Conservation (phyloP, 2,797 vertebrate genomes). For the Podarcis siculus region DNA sequence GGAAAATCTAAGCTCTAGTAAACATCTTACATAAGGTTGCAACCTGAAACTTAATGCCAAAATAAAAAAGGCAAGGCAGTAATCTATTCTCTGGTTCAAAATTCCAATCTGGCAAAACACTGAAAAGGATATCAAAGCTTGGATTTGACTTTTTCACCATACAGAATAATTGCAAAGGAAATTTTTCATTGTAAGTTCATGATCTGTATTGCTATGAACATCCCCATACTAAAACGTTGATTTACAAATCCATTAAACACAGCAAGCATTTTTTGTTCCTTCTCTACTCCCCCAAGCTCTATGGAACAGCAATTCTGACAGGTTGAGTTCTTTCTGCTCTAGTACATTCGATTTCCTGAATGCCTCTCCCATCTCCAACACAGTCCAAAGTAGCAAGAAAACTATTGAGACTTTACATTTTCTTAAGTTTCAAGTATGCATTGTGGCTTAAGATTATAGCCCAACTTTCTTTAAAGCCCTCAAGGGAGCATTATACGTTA, state of each 20-base stretch:
- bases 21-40: background rate
- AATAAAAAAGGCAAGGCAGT: no score
- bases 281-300: conserved; percentile 35
- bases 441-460: background rate
- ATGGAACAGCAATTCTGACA: conserved; percentile 41
- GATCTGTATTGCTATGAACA: conserved; percentile 43
- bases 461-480: conserved; percentile 3
- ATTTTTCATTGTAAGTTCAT: conserved; percentile 35
- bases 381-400: conserved; percentile 45
- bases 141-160: background rate
- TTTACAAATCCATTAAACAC: conserved; percentile 1
- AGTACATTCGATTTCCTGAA: conserved; percentile 56
- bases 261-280: conserved; percentile 40
- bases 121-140: background rate
- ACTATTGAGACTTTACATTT: conserved; percentile 47
- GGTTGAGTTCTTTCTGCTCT: conserved; percentile 51
- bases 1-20: background rate
- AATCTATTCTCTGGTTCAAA: background rate
- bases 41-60: background rate
- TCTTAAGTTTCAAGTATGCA: background rate
- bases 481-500: background rate
- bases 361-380: conserved; percentile 48
- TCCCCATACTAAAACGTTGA: conserved; percentile 29
- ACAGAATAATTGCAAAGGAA: background rate
- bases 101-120: background rate